A percentile compares a stretch with the other conserved stretches of the same genome.
Conservation (phyloP, 2,888 invertebrate genomes). For the Agrochola lychnidis region DNA sequence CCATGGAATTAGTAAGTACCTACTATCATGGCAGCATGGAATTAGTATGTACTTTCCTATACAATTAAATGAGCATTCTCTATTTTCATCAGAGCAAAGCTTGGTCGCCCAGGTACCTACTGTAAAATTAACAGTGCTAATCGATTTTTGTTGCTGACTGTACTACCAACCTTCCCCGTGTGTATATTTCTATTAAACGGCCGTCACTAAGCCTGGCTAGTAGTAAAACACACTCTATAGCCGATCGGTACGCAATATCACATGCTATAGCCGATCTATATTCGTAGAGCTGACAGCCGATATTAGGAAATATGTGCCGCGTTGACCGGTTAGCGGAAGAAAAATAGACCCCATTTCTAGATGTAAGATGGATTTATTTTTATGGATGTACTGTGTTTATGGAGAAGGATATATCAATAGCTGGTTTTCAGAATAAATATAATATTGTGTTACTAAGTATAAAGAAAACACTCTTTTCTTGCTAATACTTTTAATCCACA, state of each 20-base stretch:
- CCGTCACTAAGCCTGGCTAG: conserved; percentile 24
- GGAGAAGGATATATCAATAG: neutral
- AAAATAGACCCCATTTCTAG: conserved; percentile 41
- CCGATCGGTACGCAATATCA: conserved; percentile 40
- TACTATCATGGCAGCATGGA: no score
- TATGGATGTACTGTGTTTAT: conserved; percentile 1
- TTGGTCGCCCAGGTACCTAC: no score
- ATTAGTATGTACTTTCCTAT: no score
- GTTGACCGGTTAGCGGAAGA: conserved; percentile 44
- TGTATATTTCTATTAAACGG: conserved; percentile 40
- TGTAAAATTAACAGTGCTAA: neutral
- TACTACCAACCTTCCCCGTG: neutral
- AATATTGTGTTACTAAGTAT: neutral
- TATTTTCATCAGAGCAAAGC: no score
- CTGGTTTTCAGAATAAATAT: neutral
- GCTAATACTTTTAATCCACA: no score
- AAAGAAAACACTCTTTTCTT: no score
- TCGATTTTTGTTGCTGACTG: neutral
- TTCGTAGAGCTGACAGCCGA: conserved; percentile 45
- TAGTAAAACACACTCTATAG: conserved; percentile 48
- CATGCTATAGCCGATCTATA: conserved; percentile 45
- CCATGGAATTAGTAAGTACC: no score
- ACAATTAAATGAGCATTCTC: no score
- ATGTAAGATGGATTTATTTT: conserved; percentile 37
- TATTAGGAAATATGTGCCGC: conserved; percentile 53